Percentiles rank a stretch among this genome's conserved stretches.
Conservation (phyloP, 1,140 invertebrate genomes). For the Alviniconcha marisindica region DNA sequence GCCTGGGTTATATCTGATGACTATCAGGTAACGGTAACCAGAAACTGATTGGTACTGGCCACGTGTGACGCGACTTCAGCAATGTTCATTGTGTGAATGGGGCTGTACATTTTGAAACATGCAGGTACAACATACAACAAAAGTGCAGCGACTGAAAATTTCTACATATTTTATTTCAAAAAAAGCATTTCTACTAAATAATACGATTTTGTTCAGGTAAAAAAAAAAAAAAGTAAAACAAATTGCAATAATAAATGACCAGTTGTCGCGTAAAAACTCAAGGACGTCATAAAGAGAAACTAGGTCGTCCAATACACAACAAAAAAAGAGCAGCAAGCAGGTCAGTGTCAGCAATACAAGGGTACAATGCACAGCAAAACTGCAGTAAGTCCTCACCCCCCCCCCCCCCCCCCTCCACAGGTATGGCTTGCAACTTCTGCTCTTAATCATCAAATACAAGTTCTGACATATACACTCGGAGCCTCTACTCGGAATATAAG, state of each 20-base stretch:
- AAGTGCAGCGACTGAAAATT: too few relatives aligned
- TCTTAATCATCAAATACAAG: neutral
- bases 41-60: too few relatives aligned
- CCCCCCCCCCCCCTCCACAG: neutral
- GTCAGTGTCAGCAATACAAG: neutral
- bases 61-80: too few relatives aligned
- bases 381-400: neutral
- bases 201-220: neutral
- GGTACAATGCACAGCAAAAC: neutral
- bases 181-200: slow-evolving; percentile 16
- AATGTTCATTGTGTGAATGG: too few relatives aligned
- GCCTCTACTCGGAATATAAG: neutral
- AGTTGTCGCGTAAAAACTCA: neutral
- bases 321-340: slow-evolving; percentile 18
- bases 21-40: too few relatives aligned
- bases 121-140: too few relatives aligned
- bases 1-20: too few relatives aligned
- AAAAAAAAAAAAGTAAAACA: neutral
- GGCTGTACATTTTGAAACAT: too few relatives aligned
- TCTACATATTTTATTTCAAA: slow-evolving; percentile 28
- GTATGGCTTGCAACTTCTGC: neutral
- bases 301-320: neutral
- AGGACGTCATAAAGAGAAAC: neutral
- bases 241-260: slow-evolving; percentile 7
- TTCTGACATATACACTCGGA: neutral